Evolutionary conservation across 2,888 invertebrate species (phyloP), one percentile per base, ranked within the genome.

Genomic region (Pterobdella sp.): DNA sequence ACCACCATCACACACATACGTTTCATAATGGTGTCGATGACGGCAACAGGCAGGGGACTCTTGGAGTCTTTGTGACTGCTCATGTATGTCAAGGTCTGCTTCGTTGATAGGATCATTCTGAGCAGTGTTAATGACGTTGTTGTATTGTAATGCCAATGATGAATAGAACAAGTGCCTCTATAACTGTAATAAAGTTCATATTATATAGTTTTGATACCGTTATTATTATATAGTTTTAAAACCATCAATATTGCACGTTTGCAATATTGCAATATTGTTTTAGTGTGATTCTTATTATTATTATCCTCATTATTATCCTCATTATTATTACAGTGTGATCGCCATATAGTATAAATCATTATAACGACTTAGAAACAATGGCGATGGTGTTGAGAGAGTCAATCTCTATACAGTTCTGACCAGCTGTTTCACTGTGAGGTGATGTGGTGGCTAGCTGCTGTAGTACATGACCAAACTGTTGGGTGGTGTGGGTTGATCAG

Each of bases 351-450:
- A n/a, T n/a, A n/a, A n/a, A n/a, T n/a, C n/a, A n/a, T n/a, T n/a
- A n/a, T n/a, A n/a, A n/a, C n/a, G n/a, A 56, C 60, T 56, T 49
- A 31, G 72, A 34, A 37, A 76, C n/a, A 35, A 66, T 68, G 31
- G 75, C 71, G 37, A 74, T 74, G 34, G 74, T 74, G 81, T 91
- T 90, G 0, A 91, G 89, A 0, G 92, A 91, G 84, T 97, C 97
- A 93, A 93, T 94, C 85, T 96, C 96, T 0, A 95, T 88, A 82
- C 91, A 92, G 0, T 90, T 89, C 32, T 91, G 84, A 0, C 94
- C 94, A 1, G 93, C 88, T 0, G 93, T 88, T 82, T 94, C 93
- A 0, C 90, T 88, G 83, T 91, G 92, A 26, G 90, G 89, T 0
- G 90, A 89, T 80, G 88, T 89, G 0, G 93, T 91, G 42, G 96